Evolutionary conservation across 2,888 invertebrate species (phyloP), one percentile per base, ranked within the genome.

Genomic region (Diplazon laetatorius): DNA sequence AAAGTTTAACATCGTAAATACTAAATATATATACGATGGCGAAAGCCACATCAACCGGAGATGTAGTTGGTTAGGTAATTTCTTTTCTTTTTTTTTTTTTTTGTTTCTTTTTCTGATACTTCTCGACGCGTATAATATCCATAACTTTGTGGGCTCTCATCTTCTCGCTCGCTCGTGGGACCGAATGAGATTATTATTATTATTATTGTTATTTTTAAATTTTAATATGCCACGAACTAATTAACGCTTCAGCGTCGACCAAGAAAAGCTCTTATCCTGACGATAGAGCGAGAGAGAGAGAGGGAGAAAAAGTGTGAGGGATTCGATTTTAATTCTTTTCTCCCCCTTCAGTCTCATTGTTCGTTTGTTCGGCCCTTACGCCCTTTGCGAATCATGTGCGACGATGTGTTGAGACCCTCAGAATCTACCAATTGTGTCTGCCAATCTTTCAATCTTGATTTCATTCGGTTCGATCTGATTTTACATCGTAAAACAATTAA

Each of bases 41-140:
- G 48, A 37, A 57, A 12, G 42, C 44, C 39, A 22, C 25, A 63
- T 42, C 55, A 46, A 39, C 46, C 44, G 42, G 62, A 37, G 60
- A 57, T 35, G 52, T 44, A 22, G 20, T 79, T 83, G 86, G 85
- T 85, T 86, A 87, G 87, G 85, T 89, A n/a, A n/a, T n/a, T n/a
- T n/a, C n/a, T n/a, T n/a, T n/a, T n/a, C n/a, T n/a, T n/a, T n/a
- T n/a, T n/a, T n/a, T n/a, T n/a, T n/a, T n/a, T n/a, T n/a, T n/a
- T n/a, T n/a, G n/a, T n/a, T n/a, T n/a, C n/a, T n/a, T 89, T 82
- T 78, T 84, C 87, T 86, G 88, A 89, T 88, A 86, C 80, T 25
- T 46, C 20, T 48, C 59, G 42, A 78, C 39, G 59, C 16, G 55
- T 16, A 57, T 39, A n/a, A n/a, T n/a, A 46, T 55, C 46, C 37